Base-by-base conservation (phyloP, 2,113 vertebrate genomes). In the Vidua macroura region DNA sequence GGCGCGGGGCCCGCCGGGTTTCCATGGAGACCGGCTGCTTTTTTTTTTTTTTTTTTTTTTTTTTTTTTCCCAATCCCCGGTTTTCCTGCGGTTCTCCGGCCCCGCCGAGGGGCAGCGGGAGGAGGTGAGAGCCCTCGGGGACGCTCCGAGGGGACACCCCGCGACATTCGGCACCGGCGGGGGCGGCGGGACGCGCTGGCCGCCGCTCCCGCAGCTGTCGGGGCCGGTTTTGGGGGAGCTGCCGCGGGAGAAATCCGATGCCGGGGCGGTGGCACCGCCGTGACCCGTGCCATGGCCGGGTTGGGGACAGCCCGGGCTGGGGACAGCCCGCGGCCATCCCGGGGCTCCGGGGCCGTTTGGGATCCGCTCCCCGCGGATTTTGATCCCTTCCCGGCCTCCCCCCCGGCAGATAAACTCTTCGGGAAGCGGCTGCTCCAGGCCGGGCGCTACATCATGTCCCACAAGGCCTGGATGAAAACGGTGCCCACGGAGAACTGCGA, bases 401-500 rank as follows among this genome's bases (percentile, higher is more conserved):
- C 10, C 10, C 25, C 1, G 14, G 30, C 98, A 99, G 99, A 99
- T 97, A 99, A 99, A 96, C 97, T 99, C 68, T 99, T 99, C 25
- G 99, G 99, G 87, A 99, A 99, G 98, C 97, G 98, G 70, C 98
- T 99, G 88, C 98, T 99, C 81, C 99, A 99, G 96, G 99, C 99
- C 3, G 99, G 99, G 55, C 98, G 99, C 76, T 99, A 99, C 98
- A 98, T 99, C 98, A 99, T 99, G 98, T 99, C 99, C 95, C 99
- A 99, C 97, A 99, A 99, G 94, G 99, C 99, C 33, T 99, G 99
- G 99, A 99, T 99, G 99, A 99, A 99, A 96, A 99, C 99, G 1
- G 99, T 99, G 96, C 99, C 99, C 96, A 99, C 99, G 1, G 99
- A 99, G 97, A 99, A 99, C 98, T 99, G 99, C 88, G 99, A 99